Evolutionary conservation across 2,888 invertebrate species (phyloP).

Genomic region (Drosophila paranaensis): DNA sequence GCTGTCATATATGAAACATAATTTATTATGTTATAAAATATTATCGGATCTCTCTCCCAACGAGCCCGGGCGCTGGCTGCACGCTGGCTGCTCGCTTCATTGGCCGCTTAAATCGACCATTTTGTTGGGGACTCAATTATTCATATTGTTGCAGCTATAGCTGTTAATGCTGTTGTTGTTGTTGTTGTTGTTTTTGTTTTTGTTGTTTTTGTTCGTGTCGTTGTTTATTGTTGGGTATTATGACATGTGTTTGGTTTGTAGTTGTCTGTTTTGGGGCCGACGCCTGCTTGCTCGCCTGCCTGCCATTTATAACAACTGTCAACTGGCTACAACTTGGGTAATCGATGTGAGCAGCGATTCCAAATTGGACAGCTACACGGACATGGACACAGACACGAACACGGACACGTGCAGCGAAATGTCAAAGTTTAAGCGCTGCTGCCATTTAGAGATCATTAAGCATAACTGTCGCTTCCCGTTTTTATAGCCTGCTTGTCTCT

Average conservation of each 20-base stretch:
- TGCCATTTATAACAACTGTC: constrained; percentile 80
- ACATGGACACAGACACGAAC: constrained; percentile 13
- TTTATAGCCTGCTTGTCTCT: constrained; percentile 12
- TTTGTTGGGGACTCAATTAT: constrained; percentile 80
- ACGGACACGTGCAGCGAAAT: constrained; percentile 44
- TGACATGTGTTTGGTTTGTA: constrained; percentile 79
- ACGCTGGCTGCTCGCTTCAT: constrained; percentile 64
- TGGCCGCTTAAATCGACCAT: constrained; percentile 78
- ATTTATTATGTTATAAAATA: constrained; percentile 82
- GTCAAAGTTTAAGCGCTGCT: constrained; percentile 73
- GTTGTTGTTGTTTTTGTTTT: constrained; percentile 35
- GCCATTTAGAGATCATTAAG: constrained; percentile 79
- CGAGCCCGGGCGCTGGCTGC: constrained; percentile 16
- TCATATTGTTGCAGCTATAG: constrained; percentile 61
- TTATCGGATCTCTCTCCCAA: constrained; percentile 64
- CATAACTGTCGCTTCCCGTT: constrained; percentile 27
- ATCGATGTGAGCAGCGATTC: constrained; percentile 57
- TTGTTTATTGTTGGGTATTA: constrained; percentile 66
- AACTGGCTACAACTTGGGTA: constrained; percentile 62
- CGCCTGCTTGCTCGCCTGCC: constrained; percentile 34
- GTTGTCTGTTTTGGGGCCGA: constrained; percentile 50
- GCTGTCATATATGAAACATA: constrained; percentile 78
- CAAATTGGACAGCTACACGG: constrained; percentile 47
- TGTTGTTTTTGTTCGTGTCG: too few species aligned
- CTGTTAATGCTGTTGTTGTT: constrained; percentile 32